phyloP scores from a whole-genome alignment of 92 coral and sea anemone genomes.

The Isaurus tuberculatus region DNA sequence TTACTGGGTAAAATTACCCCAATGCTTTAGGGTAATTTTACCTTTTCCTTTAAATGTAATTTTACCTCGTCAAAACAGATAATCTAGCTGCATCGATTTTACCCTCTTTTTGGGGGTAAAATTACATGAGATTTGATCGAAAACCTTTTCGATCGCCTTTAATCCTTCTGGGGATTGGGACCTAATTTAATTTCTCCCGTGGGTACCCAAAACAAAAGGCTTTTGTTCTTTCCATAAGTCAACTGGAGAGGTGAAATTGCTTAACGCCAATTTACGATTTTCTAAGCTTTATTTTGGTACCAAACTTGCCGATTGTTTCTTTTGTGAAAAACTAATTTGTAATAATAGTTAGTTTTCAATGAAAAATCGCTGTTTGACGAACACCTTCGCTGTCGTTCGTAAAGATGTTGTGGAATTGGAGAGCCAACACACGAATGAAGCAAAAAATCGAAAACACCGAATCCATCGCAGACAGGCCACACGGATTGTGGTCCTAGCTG shows the following conservation, averaged over 20 bases:
- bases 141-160: not conserved
- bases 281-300: conserved; percentile 1
- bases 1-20: too few relatives aligned
- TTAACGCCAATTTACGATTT: conserved; percentile 43
- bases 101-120: too few relatives aligned
- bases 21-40: too few relatives aligned
- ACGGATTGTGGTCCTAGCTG: conserved; percentile 49
- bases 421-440: conserved; percentile 19
- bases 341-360: conserved; percentile 1
- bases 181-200: conserved; percentile 20
- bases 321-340: too few relatives aligned
- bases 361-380: conserved; percentile 37
- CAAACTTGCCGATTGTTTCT: too few relatives aligned
- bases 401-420: conserved; percentile 7
- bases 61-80: too few relatives aligned
- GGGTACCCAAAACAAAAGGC: conserved; percentile 41
- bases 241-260: conserved; percentile 45
- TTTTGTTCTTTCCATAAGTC: conserved; percentile 52
- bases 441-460: conserved; percentile 16
- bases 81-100: too few relatives aligned
- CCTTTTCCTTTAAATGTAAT: too few relatives aligned
- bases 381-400: conserved; percentile 23
- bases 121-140: not conserved
- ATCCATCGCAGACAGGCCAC: conserved; percentile 1
- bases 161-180: conserved; percentile 9